Percentiles rank a stretch among this genome's conserved stretches.
Conservation (phyloP, 1,140 invertebrate genomes). For the Drosophila sproati region DNA sequence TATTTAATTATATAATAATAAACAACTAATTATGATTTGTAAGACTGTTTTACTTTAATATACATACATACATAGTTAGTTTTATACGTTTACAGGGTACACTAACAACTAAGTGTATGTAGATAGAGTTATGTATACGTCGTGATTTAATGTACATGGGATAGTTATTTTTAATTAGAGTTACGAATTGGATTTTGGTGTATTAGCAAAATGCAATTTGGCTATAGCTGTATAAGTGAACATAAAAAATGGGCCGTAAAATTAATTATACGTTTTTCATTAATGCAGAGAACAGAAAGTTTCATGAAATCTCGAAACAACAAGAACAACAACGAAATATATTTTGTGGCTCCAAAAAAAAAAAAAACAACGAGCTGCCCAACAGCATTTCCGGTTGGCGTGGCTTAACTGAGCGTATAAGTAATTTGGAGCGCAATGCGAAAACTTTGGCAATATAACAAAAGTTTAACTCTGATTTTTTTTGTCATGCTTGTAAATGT, state of each 20-base stretch:
- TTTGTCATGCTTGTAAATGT: slow-evolving; percentile 69
- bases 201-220: slow-evolving; percentile 29
- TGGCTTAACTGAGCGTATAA: slow-evolving; percentile 21
- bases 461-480: slow-evolving; percentile 76
- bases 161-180: background rate
- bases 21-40: slow-evolving; percentile 8
- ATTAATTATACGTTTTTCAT: slow-evolving; percentile 51
- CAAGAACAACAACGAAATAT: slow-evolving; percentile 23
- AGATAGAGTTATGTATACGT: slow-evolving; percentile 3
- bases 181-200: slow-evolving; percentile 10
- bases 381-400: background rate
- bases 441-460: slow-evolving; percentile 75
- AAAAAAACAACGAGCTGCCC: background rate
- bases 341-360: slow-evolving; percentile 9
- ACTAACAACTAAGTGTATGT: slow-evolving; percentile 18
- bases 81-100: slow-evolving; percentile 24
- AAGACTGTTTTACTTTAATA: background rate
- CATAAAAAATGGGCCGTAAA: slow-evolving; percentile 20
- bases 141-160: slow-evolving; percentile 34
- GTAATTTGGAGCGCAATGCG: slow-evolving; percentile 58
- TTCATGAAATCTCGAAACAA: slow-evolving; percentile 24
- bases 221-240: slow-evolving; percentile 28
- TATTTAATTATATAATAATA: slow-evolving; percentile 2
- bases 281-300: slow-evolving; percentile 35
- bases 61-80: slow-evolving; percentile 6